phyloP scores from a whole-genome alignment of 2,797 vertebrate genomes.

The Macroramphosus scolopax region DNA sequence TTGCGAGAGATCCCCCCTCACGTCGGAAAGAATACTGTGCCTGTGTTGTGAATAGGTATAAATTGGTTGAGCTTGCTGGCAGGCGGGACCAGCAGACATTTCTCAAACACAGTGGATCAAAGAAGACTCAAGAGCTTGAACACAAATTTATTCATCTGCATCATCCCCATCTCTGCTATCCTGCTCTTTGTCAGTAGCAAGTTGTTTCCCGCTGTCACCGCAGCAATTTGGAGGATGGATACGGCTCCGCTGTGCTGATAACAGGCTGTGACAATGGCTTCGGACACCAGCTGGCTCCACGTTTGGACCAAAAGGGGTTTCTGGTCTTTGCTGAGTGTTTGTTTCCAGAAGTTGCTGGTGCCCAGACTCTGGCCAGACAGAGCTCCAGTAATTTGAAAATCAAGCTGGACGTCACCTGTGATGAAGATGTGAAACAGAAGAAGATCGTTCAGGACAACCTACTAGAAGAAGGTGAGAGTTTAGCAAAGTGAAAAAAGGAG shows the following conservation, averaged over 20 bases:
- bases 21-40: too few species aligned
- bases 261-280: slow-evolving; percentile 71
- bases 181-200: slow-evolving; percentile 28
- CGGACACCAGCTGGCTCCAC: slow-evolving; percentile 57
- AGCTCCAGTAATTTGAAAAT: slow-evolving; percentile 56
- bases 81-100: background rate
- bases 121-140: slow-evolving; percentile 25
- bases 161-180: slow-evolving; percentile 1
- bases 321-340: slow-evolving; percentile 72
- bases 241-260: slow-evolving; percentile 45
- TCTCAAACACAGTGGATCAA: background rate
- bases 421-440: slow-evolving; percentile 58
- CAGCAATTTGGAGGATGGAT: background rate
- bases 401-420: slow-evolving; percentile 64
- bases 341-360: slow-evolving; percentile 47
- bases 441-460: slow-evolving; percentile 51
- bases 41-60: too few species aligned
- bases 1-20: too few species aligned
- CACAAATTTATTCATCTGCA: slow-evolving; percentile 3
- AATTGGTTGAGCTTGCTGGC: background rate
- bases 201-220: background rate
- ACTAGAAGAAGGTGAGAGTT: slow-evolving; percentile 62
- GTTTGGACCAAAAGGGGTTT: slow-evolving; percentile 61
- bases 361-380: slow-evolving; percentile 41
- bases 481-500: too few species aligned